phyloP scores from a whole-genome alignment of 2,888 invertebrate species.

The Cylindroiulus punctatus region DNA sequence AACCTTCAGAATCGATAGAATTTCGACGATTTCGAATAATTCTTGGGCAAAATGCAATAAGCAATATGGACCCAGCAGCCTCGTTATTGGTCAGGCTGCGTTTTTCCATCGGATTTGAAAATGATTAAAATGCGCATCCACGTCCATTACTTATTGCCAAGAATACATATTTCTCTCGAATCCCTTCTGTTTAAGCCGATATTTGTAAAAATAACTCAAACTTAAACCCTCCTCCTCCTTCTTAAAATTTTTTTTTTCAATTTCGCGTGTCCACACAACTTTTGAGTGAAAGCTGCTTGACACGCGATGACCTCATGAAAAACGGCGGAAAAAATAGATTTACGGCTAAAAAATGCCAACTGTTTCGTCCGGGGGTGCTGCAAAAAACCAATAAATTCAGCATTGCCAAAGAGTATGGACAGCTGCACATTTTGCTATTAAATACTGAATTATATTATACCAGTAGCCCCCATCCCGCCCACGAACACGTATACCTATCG shows the following conservation, averaged over 20 bases:
- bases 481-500: background rate
- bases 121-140: conserved; percentile 12
- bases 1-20: background rate
- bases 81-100: background rate
- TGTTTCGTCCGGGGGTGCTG: background rate
- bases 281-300: conserved; percentile 12
- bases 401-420: background rate
- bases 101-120: background rate
- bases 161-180: background rate
- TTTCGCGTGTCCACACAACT: background rate
- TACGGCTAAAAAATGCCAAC: conserved; percentile 12
- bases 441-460: background rate
- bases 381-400: background rate
- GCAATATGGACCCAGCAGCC: too few relatives aligned
- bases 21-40: background rate
- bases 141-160: background rate
- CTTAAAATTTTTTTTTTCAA: background rate
- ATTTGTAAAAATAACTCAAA: conserved; percentile 15
- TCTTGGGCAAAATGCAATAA: background rate
- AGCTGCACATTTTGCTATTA: conserved; percentile 4
- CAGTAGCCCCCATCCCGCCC: background rate
- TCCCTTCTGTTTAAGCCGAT: background rate
- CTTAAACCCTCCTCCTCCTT: background rate
- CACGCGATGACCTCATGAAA: conserved; percentile 2
- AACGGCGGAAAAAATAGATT: background rate